A percentile compares a stretch with the other conserved stretches of the same genome.
phyloP scores from a whole-genome alignment of 2,888 invertebrate species.

The Zeuzera pyrina region DNA sequence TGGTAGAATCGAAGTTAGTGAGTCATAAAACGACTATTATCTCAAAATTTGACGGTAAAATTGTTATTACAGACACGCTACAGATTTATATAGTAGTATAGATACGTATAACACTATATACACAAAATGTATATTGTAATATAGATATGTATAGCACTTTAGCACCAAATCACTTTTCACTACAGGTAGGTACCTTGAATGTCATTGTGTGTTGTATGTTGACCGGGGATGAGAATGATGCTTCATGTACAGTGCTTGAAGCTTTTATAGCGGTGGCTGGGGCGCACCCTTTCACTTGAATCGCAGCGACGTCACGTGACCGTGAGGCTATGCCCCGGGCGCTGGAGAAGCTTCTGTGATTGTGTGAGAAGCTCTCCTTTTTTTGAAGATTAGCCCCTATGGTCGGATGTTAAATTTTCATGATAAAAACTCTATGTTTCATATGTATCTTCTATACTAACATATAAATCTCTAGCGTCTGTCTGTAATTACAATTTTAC shows the following conservation, averaged over 20 bases:
- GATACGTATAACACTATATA: background rate
- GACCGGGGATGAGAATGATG: conserved; percentile 58
- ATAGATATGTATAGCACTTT: background rate
- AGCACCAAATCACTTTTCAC: conserved; percentile 3
- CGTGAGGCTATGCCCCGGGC: conserved; percentile 50
- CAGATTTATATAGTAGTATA: background rate
- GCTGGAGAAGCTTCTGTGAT: conserved; percentile 23
- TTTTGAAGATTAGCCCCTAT: too few relatives aligned
- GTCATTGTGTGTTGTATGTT: conserved; percentile 52
- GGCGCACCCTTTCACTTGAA: conserved; percentile 64
- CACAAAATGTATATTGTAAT: background rate
- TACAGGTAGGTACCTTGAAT: conserved; percentile 58
- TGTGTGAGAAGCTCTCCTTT: too few relatives aligned
- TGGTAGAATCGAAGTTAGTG: too few relatives aligned
- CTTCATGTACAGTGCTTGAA: conserved; percentile 37
- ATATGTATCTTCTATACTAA: too few relatives aligned
- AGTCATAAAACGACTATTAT: too few relatives aligned
- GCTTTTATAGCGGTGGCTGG: conserved; percentile 54
- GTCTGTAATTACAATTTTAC: too few relatives aligned
- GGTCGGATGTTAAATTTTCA: too few relatives aligned
- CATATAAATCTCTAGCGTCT: too few relatives aligned
- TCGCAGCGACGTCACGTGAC: conserved; percentile 34
- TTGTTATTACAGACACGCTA: too few relatives aligned
- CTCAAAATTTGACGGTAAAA: too few relatives aligned
- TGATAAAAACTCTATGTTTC: too few relatives aligned